Evolutionary conservation across 2,888 invertebrate genomes (phyloP).

Genomic region (Tiliacea citrago): DNA sequence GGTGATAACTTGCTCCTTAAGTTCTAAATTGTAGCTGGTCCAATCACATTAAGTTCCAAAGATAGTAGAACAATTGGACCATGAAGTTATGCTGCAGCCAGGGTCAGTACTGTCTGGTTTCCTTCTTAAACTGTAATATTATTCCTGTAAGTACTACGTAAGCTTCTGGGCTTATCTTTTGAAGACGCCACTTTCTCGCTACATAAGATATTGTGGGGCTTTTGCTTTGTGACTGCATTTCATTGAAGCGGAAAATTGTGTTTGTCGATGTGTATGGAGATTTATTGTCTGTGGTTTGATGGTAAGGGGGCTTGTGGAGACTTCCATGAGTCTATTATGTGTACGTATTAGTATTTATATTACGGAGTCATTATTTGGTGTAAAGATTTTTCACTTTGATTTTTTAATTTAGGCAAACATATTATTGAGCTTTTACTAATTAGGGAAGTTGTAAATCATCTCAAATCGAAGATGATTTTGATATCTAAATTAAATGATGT

Average conservation of each 20-base stretch:
- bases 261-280: slow-evolving; percentile 26
- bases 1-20: background rate
- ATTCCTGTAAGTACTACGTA: slow-evolving; percentile 24
- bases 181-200: slow-evolving; percentile 22
- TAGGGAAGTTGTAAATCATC: background rate
- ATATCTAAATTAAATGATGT: background rate
- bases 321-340: background rate
- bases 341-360: background rate
- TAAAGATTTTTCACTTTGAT: too few species aligned
- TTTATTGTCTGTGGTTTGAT: background rate
- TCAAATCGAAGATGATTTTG: background rate
- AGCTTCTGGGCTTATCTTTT: slow-evolving; percentile 40
- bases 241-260: slow-evolving; percentile 41
- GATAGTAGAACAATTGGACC: background rate
- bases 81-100: background rate
- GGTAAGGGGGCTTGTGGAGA: background rate
- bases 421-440: background rate
- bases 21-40: background rate
- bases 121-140: slow-evolving; percentile 23
- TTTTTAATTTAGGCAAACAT: too few species aligned
- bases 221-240: slow-evolving; percentile 20
- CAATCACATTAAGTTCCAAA: background rate
- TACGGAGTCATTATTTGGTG: too few species aligned
- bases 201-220: slow-evolving; percentile 21
- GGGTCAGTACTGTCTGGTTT: background rate